Percentiles rank a stretch among this genome's conserved stretches.
phyloP scores from a whole-genome alignment of 2,797 vertebrate genomes.

The Galago senegalensis region DNA sequence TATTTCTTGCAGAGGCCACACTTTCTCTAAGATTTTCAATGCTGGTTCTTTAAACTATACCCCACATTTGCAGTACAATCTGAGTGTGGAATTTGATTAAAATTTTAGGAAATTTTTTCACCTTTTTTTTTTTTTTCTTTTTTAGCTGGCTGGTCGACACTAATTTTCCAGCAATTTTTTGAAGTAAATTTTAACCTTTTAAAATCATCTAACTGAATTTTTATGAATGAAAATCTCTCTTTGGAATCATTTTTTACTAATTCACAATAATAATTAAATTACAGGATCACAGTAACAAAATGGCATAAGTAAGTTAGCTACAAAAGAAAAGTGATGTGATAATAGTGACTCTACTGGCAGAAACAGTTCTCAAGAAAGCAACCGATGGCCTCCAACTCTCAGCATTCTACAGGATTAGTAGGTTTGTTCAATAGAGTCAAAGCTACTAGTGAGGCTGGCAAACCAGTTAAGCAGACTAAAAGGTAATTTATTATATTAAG shows the following conservation, averaged over 20 bases:
- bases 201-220: neutral
- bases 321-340: neutral
- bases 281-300: neutral
- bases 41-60: neutral
- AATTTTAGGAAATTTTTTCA: neutral
- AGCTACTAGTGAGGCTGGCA: neutral
- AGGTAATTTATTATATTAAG: conserved; percentile 39
- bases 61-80: neutral
- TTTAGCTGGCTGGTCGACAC: neutral
- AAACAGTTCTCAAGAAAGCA: neutral
- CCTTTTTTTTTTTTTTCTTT: conserved; percentile 4
- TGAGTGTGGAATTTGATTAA: conserved; percentile 7
- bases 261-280: neutral
- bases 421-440: neutral
- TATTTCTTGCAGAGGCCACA: neutral
- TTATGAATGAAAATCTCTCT: conserved; percentile 10
- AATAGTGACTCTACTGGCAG: neutral
- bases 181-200: conserved; percentile 20
- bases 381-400: neutral
- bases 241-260: neutral
- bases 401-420: neutral
- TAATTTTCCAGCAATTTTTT: neutral
- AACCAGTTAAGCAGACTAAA: neutral
- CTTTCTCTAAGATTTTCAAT: conserved; percentile 28
- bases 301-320: neutral